Conservation (phyloP, 2,888 invertebrate genomes). For the Crossocerus cetratus region DNA sequence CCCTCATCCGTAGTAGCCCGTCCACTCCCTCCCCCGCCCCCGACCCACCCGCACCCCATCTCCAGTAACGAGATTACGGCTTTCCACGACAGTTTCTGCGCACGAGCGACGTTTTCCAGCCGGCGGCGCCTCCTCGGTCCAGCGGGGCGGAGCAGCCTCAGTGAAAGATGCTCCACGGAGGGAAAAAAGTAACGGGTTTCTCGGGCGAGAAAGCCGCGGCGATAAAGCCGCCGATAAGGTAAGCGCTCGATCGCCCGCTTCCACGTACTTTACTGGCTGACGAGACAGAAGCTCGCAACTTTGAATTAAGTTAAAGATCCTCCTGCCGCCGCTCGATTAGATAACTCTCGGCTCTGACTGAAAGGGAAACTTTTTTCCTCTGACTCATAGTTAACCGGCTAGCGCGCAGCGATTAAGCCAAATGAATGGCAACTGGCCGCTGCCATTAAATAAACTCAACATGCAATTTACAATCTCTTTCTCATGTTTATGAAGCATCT, state of each 20-base stretch:
- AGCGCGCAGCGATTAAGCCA: not conserved
- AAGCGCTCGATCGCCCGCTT: constrained; percentile 14
- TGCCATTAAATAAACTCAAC: not conserved
- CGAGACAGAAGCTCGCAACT: not conserved
- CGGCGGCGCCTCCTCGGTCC: constrained; percentile 39
- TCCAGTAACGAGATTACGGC: constrained; percentile 40
- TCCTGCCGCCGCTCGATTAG: constrained; percentile 11
- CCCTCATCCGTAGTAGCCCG: no score
- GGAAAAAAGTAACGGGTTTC: constrained; percentile 44
- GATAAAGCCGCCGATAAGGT: constrained; percentile 37
- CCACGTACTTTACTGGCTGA: constrained; percentile 17
- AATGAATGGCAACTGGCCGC: not conserved
- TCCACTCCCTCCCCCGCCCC: no score
- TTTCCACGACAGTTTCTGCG: constrained; percentile 46
- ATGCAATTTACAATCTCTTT: no score
- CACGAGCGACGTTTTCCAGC: constrained; percentile 8
- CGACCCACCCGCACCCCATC: not conserved
- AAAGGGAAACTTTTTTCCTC: no score
- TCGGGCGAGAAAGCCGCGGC: constrained; percentile 8
- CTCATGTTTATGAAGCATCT: no score
- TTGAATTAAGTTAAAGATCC: constrained; percentile 26
- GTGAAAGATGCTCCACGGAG: constrained; percentile 42
- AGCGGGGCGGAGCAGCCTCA: constrained; percentile 20
- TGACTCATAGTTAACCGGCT: not conserved
- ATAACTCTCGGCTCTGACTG: constrained; percentile 13